Base-by-base conservation (phyloP, 2,888 invertebrate species). In the Xestia ashworthii region DNA sequence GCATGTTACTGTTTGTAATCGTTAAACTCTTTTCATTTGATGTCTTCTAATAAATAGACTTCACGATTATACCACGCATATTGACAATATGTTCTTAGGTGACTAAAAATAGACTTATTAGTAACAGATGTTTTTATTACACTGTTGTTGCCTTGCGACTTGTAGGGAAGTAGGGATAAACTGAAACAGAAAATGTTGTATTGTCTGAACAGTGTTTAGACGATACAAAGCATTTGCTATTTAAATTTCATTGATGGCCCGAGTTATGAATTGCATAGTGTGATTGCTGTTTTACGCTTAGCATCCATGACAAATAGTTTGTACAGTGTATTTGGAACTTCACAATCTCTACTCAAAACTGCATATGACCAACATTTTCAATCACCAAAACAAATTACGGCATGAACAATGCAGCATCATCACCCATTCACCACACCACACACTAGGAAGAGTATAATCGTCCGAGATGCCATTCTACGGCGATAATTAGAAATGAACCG, bases 401-500 rank as follows among this genome's bases (percentile, higher is more conserved):
- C 78, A 80, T n/a, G n/a, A n/a, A 82, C 82, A 76, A 82, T 74
- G 50, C 75, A 12, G 55, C 41, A 78, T 75, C 81, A 78, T 83
- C 83, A 78, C 72, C 82, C 76, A 82, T 82, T 78, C 83, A 88
- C 88, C 86, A 86, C 87, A 84, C 82, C 81, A 85, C 87, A 85
- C 87, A 84, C 82, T 82, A 85, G 87, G 90, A 87, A 86, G 87
- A 83, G 87, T 87, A 84, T 85, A 84, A 80, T 82, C 82, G 76
- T 83, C 78, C 73, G 76, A 82, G 81, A 83, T 78, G 77, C 80
- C 81, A 82, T 81, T 84, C 86, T 77, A 76, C 79, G 82, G 87
- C 90, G 90, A 91, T 95, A 95, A 95, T 95, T 94, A 95, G 94
- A 93, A 91, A 93, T 92, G 92, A 91, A 90, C 91, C 87, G 91